Conservation (phyloP, 2,888 invertebrate species). For the Bellardia bayeri region DNA sequence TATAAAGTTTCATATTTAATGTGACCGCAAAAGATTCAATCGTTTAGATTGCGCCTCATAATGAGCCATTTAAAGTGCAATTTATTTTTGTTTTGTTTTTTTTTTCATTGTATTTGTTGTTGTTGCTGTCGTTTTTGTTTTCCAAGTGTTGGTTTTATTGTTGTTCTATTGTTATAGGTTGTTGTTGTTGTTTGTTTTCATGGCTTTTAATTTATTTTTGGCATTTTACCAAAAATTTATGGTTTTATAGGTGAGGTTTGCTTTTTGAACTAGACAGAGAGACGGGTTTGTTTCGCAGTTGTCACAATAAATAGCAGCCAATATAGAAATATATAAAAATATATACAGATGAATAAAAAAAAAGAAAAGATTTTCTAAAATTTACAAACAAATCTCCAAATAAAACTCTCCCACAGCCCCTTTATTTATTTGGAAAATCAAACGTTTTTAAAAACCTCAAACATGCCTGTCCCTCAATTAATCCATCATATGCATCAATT, state of each 20-base stretch:
- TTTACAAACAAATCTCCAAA: not conserved
- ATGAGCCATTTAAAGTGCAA: slow-evolving; percentile 74
- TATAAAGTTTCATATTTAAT: slow-evolving; percentile 69
- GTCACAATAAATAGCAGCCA: not conserved
- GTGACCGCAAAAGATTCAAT: slow-evolving; percentile 73
- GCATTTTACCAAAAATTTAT: slow-evolving; percentile 73
- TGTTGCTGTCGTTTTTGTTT: slow-evolving; percentile 39
- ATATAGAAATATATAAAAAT: not conserved
- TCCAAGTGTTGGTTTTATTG: slow-evolving; percentile 53
- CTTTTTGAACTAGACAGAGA: slow-evolving; percentile 5
- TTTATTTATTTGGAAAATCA: not conserved
- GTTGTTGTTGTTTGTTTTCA: slow-evolving; percentile 49
- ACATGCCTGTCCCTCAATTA: not conserved
- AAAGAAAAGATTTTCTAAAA: too few species aligned
- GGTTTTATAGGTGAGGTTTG: slow-evolving; percentile 71
- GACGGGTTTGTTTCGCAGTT: not conserved
- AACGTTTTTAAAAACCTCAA: not conserved
- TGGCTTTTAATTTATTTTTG: slow-evolving; percentile 70
- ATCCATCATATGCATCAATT: not conserved
- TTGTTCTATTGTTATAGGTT: slow-evolving; percentile 36
- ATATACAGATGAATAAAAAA: not conserved
- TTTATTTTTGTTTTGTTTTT: slow-evolving; percentile 51
- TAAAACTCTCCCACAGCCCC: not conserved
- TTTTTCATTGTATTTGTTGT: not conserved
- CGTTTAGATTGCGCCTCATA: slow-evolving; percentile 70